Evolutionary conservation across 2,888 invertebrate genomes (phyloP).

Genomic region (Serripes groenlandicus): DNA sequence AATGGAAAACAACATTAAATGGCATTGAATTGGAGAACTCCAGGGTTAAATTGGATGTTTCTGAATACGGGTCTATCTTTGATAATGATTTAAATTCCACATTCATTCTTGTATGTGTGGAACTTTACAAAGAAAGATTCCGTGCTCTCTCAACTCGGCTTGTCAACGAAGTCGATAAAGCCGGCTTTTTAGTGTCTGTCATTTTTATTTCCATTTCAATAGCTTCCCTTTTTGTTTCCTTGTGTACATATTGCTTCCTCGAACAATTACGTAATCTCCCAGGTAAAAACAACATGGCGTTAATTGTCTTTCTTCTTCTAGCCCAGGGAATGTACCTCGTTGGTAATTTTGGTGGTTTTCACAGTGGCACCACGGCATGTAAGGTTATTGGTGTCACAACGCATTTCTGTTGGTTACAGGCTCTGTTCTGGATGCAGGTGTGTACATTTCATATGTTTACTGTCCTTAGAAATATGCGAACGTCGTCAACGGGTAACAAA

Average conservation of each 20-base stretch:
- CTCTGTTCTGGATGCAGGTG: slow-evolving; percentile 61
- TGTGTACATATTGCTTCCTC: slow-evolving; percentile 35
- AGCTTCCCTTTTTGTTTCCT: slow-evolving; percentile 29
- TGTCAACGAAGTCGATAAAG: not conserved
- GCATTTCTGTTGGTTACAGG: slow-evolving; percentile 52
- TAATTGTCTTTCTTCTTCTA: slow-evolving; percentile 26
- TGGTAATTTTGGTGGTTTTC: slow-evolving; percentile 18
- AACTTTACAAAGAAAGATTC: not conserved
- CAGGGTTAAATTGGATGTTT: not conserved
- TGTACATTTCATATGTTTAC: slow-evolving; percentile 52
- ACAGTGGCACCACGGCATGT: slow-evolving; percentile 33
- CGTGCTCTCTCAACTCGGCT: not conserved
- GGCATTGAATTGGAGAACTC: not conserved
- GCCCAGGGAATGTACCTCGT: slow-evolving; percentile 40
- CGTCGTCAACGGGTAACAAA: not conserved
- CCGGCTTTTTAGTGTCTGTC: slow-evolving; percentile 18
- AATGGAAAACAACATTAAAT: not conserved
- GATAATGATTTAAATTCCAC: not conserved
- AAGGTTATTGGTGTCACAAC: slow-evolving; percentile 32
- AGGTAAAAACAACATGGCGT: slow-evolving; percentile 54
- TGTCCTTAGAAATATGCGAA: slow-evolving; percentile 13
- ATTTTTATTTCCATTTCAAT: slow-evolving; percentile 37
- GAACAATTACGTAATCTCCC: slow-evolving; percentile 47
- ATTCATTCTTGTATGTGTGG: not conserved
- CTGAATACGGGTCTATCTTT: not conserved